Conservation (phyloP, 2,888 invertebrate species). For the Amitus sp. region DNA sequence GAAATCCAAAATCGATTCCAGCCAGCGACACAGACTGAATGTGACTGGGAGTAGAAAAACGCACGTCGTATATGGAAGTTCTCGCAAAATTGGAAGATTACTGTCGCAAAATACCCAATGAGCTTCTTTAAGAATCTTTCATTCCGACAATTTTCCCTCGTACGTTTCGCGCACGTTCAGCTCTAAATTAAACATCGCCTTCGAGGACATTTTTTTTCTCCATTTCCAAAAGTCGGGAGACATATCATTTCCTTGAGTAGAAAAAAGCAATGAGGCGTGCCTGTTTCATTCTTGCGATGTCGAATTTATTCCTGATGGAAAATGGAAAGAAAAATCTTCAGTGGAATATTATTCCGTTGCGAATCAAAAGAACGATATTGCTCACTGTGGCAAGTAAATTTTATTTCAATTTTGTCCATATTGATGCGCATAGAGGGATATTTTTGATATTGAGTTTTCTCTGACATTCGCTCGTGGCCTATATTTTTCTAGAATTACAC, state of each 20-base stretch:
- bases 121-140: conserved; percentile 6
- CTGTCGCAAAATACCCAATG: conserved; percentile 20
- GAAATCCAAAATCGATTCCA: conserved; percentile 59
- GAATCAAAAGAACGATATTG: background rate
- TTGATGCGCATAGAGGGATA: background rate
- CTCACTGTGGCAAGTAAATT: background rate
- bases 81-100: conserved; percentile 28
- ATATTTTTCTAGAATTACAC: background rate
- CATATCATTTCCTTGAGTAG: no score
- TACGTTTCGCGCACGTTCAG: background rate
- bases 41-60: conserved; percentile 17
- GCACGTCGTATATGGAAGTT: conserved; percentile 16
- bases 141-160: background rate
- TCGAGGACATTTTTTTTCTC: background rate
- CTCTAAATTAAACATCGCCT: background rate
- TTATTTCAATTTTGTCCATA: background rate
- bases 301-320: background rate
- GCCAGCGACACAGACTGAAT: conserved; percentile 15
- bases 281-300: background rate
- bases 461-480: background rate
- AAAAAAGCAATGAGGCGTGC: no score
- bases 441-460: background rate
- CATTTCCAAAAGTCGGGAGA: background rate
- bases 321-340: no score
- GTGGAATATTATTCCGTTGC: background rate